Evolutionary conservation across 2,113 vertebrate species (phyloP), one percentile per base, ranked within the genome.

Genomic region (Alethe castanea): DNA sequence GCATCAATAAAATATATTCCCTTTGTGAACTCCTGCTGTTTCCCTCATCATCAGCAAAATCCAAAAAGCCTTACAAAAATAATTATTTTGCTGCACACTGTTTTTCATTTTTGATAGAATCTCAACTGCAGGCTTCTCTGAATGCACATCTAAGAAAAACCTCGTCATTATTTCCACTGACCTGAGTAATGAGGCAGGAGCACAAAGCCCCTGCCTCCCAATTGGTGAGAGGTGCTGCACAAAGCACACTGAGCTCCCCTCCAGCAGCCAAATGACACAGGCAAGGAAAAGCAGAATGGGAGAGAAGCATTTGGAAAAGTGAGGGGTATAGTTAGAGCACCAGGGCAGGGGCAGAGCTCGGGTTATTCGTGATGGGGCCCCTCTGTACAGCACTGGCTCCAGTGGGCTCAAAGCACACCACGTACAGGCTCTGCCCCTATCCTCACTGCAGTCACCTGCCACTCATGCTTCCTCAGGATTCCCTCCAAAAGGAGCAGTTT

Each of bases 11-110:
- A 96, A 97, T 85, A 89, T 86, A 95, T 93, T 96, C 88, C 90
- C 86, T 62, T 93, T 85, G 94, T 0, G 22, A 95, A 77, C 93
- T 95, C 96, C 96, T 0, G 22, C 96, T 97, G 96, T 48, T 96
- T 57, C 92, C 87, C 61, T 94, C 79, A 88, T 95, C 90, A 77
- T 70, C 0, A 2, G 94, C 93, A 96, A 96, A 94, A 97, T 79
- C 94, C 40, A 64, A 94, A 95, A 92, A 85, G 95, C 73, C 87
- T 91, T 87, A 90, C 90, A 90, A 97, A 97, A 97, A 95, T 96
- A 97, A 97, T 97, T 96, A 96, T 96, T 97, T 96, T 96, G 91
- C 96, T 96, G 91, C 94, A 92, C 80, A 90, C 82, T 90, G 94
- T 26, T 97, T 92, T 95, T 96, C 82, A 92, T 95, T 96, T 95